Conservation (phyloP, 2,888 invertebrate genomes). For the Stenodera caucasica region DNA sequence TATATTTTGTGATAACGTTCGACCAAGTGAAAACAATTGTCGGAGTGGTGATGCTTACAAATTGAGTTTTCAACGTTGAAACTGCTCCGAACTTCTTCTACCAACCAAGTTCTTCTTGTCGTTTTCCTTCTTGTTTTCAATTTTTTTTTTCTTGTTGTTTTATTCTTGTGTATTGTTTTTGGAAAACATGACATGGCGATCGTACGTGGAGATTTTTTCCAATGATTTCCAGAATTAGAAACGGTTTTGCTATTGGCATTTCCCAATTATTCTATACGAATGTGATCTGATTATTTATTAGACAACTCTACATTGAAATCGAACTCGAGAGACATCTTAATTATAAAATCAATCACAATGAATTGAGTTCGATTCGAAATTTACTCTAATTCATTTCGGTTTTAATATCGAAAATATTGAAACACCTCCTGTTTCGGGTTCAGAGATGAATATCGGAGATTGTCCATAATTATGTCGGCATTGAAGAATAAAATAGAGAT, state of each 20-base stretch:
- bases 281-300: conserved; percentile 22
- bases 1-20: background rate
- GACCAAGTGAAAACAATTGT: conserved; percentile 1
- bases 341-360: background rate
- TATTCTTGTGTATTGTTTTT: background rate
- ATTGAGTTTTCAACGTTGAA: background rate
- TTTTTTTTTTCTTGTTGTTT: background rate
- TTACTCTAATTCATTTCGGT: background rate
- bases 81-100: background rate
- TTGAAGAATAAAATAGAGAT: background rate
- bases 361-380: background rate
- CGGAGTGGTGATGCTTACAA: conserved; percentile 2
- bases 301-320: conserved; percentile 19
- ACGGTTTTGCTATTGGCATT: conserved; percentile 26
- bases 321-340: background rate
- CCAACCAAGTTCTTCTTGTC: background rate
- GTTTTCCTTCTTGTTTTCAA: background rate
- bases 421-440: conserved; percentile 3
- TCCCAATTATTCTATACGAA: conserved; percentile 26
- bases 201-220: conserved; percentile 3
- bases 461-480: background rate
- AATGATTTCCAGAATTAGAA: background rate
- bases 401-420: background rate
- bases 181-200: conserved; percentile 1
- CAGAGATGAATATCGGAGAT: background rate